Conservation (phyloP, 2,888 invertebrate genomes). For the Limnephilus marmoratus region DNA sequence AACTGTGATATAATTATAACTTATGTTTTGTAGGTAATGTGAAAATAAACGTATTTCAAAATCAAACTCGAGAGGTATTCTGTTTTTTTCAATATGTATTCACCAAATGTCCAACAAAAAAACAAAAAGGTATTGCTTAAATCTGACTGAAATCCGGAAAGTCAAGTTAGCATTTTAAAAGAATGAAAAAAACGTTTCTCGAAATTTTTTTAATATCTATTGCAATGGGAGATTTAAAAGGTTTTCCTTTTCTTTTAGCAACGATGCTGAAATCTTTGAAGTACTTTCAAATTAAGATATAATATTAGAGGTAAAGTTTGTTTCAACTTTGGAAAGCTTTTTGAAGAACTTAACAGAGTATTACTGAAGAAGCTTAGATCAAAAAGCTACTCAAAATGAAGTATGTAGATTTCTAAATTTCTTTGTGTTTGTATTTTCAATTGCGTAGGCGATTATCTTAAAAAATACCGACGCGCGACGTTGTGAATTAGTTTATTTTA, state of each 20-base stretch:
- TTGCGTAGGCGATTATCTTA: not conserved
- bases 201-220: too few relatives aligned
- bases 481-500: not conserved
- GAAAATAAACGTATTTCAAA: too few relatives aligned
- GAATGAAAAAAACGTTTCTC: not conserved
- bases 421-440: not conserved
- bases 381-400: not conserved
- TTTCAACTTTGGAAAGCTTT: constrained; percentile 28
- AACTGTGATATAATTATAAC: too few relatives aligned
- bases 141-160: not conserved
- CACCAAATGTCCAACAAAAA: too few relatives aligned
- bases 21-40: too few relatives aligned
- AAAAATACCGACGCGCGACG: too few relatives aligned
- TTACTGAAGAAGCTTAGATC: not conserved
- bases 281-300: constrained; percentile 29
- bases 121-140: too few relatives aligned
- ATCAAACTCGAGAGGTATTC: too few relatives aligned
- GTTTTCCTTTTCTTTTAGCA: not conserved
- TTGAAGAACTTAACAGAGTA: constrained; percentile 11
- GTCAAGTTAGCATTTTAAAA: not conserved
- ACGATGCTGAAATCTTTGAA: constrained; percentile 25
- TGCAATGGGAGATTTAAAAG: not conserved
- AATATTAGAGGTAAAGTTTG: constrained; percentile 40
- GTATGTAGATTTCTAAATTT: not conserved
- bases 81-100: too few relatives aligned